Base-by-base conservation (phyloP, 1,140 invertebrate genomes). In the Scaptomyza montana region DNA sequence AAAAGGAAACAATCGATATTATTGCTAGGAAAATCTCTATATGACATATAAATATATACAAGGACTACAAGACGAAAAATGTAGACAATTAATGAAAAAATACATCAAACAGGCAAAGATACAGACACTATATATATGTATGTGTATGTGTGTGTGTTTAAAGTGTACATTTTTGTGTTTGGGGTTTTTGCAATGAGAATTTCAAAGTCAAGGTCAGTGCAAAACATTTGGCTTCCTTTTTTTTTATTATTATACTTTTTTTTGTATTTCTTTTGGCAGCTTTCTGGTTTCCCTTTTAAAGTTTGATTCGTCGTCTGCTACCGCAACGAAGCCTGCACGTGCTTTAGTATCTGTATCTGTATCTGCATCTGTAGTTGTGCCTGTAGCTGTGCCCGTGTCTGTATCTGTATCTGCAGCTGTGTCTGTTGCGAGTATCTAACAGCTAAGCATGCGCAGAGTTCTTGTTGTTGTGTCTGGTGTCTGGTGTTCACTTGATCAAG, bases 201-300 rank as follows among this genome's bases (percentile, higher is more conserved):
- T 87, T 89, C 73, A 77, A 82, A 87, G 84, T 89, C 84, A 87
- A 87, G 84, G 84, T 79, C 81, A 87, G 71, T 5, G 45, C 45
- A 65, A 73, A 81, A 87, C 74, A 87, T 87, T 86, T 78, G 78
- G 56, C 28, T 68, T 68, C 56, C 56, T 67, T 73, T 50, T 50
- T 46, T 51, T 53, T n/a, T n/a, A n/a, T n/a, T n/a, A n/a, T n/a
- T n/a, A n/a, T n/a, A n/a, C n/a, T n/a, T 16, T 49, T 59, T 51
- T 68, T 13, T 60, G 51, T 64, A 62, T 25, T 21, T 55, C 47
- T 51, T 55, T 57, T 55, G 57, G 41, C 53, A 61, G 46, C 30
- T 33, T 19, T 57, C 21, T 55, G 65, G 53, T 59, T 57, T 64
- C 53, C 41, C 45, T 63, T 69, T 78, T 71, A 30, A 53, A 45